Conservation (phyloP, 2,888 invertebrate species). For the Mayetiola destructor region DNA sequence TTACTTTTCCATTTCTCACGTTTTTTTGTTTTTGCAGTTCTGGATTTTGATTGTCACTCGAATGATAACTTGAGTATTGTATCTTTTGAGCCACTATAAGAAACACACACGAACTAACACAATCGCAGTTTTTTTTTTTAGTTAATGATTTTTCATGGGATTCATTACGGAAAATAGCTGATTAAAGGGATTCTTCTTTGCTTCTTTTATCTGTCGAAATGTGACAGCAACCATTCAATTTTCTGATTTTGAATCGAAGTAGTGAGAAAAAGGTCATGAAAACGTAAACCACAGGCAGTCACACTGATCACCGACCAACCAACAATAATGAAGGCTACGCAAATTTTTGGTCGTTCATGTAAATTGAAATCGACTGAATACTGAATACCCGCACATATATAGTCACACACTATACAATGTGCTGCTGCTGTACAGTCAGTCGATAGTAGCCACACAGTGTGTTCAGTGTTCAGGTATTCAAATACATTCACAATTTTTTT, state of each 20-base stretch:
- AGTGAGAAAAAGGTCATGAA: no score
- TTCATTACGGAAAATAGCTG: neutral
- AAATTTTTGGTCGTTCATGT: no score
- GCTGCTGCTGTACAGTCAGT: neutral
- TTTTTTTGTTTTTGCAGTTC: no score
- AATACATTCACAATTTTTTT: neutral
- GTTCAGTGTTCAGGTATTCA: slow-evolving; percentile 4
- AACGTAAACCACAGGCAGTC: slow-evolving; percentile 8
- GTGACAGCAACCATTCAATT: no score
- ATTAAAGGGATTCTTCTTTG: neutral
- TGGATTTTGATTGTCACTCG: no score
- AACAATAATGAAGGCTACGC: slow-evolving; percentile 10
- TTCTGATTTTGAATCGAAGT: no score
- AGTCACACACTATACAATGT: neutral
- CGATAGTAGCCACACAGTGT: neutral
- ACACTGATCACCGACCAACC: slow-evolving; percentile 3
- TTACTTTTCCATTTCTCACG: no score
- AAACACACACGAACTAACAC: neutral
- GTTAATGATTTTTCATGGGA: no score
- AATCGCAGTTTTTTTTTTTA: neutral
- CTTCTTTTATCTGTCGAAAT: no score
- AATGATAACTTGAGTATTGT: no score
- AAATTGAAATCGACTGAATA: neutral
- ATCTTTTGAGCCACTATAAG: no score
- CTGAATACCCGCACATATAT: neutral